Base-by-base conservation (phyloP, 2,888 invertebrate species). In the Drosophila macrospina region DNA sequence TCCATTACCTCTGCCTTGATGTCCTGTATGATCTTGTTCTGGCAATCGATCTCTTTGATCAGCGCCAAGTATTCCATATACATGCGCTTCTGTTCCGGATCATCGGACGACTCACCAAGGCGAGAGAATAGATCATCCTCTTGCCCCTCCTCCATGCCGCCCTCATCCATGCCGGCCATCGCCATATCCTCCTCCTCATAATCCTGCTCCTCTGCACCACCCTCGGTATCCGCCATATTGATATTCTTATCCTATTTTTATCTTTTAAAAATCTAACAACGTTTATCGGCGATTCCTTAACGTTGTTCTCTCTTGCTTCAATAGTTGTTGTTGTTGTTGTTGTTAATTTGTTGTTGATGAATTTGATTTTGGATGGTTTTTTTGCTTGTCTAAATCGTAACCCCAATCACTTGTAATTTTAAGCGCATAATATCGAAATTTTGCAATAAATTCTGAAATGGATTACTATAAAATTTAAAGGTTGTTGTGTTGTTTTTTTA, bases 21-120 rank as follows among this genome's bases (percentile, higher is more conserved):
- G 39, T 88, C 84, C 56, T 81, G 86, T 5, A 92, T 86, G 37
- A 89, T 80, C 10, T 78, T 73, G 57, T 92, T 92, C 74, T 92
- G 91, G 64, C 81, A 83, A 0, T 90, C 88, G 37, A 92, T 91
- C 69, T 90, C 89, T 52, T 89, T 89, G 42, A 90, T 79, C 24
- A 91, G 59, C 5, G 89, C 71, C 44, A 88, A 50, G 28, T 92
- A 92, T 62, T 91, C 90, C 55, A 84, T 56, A 28, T 85, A 90
- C 67, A 82, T 81, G 11, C 88, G 88, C 47, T 86, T 75, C 50
- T 89, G 86, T 16, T 90, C 90, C 0, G 89, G 83, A 81, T 90
- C 86, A 5, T 90, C 90, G 2, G 90, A 84, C 3, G 88, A 83
- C 3, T 86, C 80, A 32, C 83, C 86, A 13, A 90, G 57, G 0